Conservation (phyloP, 2,797 vertebrate species). For the Kryptopterus vitreolus region DNA sequence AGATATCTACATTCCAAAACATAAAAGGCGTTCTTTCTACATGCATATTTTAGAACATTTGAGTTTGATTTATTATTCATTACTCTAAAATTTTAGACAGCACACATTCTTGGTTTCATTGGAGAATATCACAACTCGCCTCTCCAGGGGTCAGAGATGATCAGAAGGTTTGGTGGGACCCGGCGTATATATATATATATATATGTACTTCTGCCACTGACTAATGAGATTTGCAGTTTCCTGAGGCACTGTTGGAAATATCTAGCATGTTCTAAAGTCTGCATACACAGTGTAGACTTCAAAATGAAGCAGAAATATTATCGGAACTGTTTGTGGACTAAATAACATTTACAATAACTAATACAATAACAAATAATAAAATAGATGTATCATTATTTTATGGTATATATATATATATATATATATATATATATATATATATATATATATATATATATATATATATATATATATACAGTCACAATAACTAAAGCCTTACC, state of each 20-base stretch:
- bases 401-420: background rate
- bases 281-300: background rate
- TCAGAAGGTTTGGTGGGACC: conserved; percentile 29
- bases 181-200: too few species aligned
- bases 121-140: conserved; percentile 44
- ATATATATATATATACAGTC: background rate
- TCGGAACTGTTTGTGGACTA: too few species aligned
- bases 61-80: conserved; percentile 50
- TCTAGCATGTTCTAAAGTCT: background rate
- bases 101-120: conserved; percentile 41
- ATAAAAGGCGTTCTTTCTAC: conserved; percentile 34
- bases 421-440: background rate
- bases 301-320: background rate
- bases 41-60: conserved; percentile 49
- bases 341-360: background rate
- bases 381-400: too few species aligned
- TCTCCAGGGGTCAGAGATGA: conserved; percentile 40
- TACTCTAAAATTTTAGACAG: conserved; percentile 42
- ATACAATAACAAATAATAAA: too few species aligned
- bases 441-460: background rate
- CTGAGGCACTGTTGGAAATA: background rate
- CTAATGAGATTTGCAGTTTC: background rate
- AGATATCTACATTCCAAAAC: conserved; percentile 29
- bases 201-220: conserved; percentile 4
- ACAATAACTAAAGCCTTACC: background rate